Evolutionary conservation across 2,797 vertebrate genomes (phyloP), one percentile per base, ranked within the genome.

Genomic region (Phoebastria nigripes): DNA sequence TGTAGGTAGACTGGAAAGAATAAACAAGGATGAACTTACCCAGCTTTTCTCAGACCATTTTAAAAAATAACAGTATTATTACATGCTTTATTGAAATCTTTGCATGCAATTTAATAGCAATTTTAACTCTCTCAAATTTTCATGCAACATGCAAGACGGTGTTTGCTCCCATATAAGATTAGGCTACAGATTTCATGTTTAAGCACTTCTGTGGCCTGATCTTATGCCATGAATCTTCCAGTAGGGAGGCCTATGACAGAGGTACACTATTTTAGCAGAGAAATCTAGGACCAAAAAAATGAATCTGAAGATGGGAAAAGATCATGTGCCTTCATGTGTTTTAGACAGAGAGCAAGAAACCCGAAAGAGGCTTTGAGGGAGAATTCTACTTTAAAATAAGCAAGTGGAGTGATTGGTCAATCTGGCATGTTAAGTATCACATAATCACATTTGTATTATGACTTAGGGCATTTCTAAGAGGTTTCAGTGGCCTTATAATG

Each of bases 131-230:
- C 67, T 46, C 8, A 69, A 20, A 33, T 81, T 73, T 84, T 71
- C 25, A 31, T 1, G 1, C 8, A 49, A 25, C 3, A 4, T 44
- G 15, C 28, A 47, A 63, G 20, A 14, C 49, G 11, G 1, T 58
- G 21, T 61, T 94, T 94, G 29, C 16, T 77, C 4, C 22, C 22
- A 4, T 65, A 1, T 37, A 49, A 70, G 18, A 56, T 54, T 54
- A 56, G 28, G n/a, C 37, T 56, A 22, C 19, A 49, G 29, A 39
- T 67, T 55, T 79, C 22, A 29, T 46, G 11, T 82, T 94, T 52
- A 66, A 89, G 33, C 33, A 49, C 12, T 54, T 80, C 10, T 12
- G n/a, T 82, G 66, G 18, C 51, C 58, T 83, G 42, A 33, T 74
- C 14, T 82, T 66, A 22, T 3, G 12, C 22, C n/a, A 25, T 52